Evolutionary conservation across 2,113 vertebrate genomes (phyloP).

Genomic region (Eurystomus gularis): DNA sequence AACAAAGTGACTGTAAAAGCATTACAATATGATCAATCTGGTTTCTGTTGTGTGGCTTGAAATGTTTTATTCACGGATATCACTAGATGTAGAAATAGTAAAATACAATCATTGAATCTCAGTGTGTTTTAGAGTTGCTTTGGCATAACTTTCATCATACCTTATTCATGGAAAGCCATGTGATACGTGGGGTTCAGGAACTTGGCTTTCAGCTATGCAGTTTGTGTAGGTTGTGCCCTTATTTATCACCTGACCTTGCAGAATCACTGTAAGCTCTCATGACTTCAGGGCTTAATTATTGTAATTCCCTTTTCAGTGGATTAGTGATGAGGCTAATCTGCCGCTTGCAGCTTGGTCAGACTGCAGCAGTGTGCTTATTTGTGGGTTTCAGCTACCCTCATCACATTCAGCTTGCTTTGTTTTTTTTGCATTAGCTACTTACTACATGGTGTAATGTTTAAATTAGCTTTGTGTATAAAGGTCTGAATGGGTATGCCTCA

Average conservation of each 20-base stretch:
- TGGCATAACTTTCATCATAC: neutral
- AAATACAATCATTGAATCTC: neutral
- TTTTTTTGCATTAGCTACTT: neutral
- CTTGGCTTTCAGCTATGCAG: neutral
- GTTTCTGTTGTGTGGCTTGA: neutral
- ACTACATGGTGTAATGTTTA: neutral
- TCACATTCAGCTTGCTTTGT: neutral
- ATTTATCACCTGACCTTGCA: conserved; percentile 29
- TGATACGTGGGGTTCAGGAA: neutral
- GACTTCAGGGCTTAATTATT: conserved; percentile 46
- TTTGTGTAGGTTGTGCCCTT: conserved; percentile 24
- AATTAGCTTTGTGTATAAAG: neutral
- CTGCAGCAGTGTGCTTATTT: neutral
- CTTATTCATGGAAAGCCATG: neutral
- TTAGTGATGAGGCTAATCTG: conserved; percentile 56
- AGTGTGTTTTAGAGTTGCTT: neutral
- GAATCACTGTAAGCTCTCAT: neutral
- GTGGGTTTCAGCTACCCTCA: neutral
- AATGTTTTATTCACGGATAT: neutral
- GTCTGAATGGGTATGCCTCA: neutral
- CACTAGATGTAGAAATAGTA: neutral
- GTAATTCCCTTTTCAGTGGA: conserved; percentile 42
- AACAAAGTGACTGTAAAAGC: neutral
- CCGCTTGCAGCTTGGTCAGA: conserved; percentile 29
- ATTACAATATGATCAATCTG: neutral